Evolutionary conservation across 2,113 vertebrate genomes (phyloP), one percentile per base, ranked within the genome.

Genomic region (Chlorocebus sabaeus): DNA sequence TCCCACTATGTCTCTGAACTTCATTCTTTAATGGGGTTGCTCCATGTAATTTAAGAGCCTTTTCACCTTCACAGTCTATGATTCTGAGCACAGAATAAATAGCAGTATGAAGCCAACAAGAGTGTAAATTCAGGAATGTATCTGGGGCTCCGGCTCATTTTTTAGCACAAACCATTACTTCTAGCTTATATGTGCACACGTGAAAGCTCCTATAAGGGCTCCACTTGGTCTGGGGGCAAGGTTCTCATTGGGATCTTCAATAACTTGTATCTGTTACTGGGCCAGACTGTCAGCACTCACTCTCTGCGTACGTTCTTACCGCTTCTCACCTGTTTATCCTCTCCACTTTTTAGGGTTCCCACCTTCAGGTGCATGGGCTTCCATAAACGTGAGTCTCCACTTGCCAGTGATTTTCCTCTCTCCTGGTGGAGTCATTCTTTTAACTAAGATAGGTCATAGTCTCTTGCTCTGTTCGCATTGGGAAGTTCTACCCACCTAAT

Each of bases 161-260:
- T 90, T 32, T 38, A 27, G 35, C 38, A 18, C 25, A 18, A 64
- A 32, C 75, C 8, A 6, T 81, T 22, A 2, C n/a, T n/a, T 50
- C 59, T 27, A 11, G 22, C 9, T 3, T 0, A 20, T 30, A 5
- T 1, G 12, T 1, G 0, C 3, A 3, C 17, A 12, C n/a, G 9
- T 2, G 76, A n/a, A 90, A 68, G 55, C 64, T 23, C 59, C 30
- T 12, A 32, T 68, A 32, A 2, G 23, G 9, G 27, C 38, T 27
- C 22, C 30, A 20, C 5, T 0, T 1, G 5, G 30, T 52, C 38
- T 6, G 4, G 35, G n/a, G 17, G 3, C 7, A 5, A 50, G 38
- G 57, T 25, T 45, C 48, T 55, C 38, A 0, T 6, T 3, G 30
- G 43, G 67, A 11, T 38, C 17, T 52, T 61, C 52, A 50, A 11